Evolutionary conservation across 2,113 vertebrate genomes (phyloP), one percentile per base, ranked within the genome.

Genomic region (Calyptommatus sinebrachiatus): DNA sequence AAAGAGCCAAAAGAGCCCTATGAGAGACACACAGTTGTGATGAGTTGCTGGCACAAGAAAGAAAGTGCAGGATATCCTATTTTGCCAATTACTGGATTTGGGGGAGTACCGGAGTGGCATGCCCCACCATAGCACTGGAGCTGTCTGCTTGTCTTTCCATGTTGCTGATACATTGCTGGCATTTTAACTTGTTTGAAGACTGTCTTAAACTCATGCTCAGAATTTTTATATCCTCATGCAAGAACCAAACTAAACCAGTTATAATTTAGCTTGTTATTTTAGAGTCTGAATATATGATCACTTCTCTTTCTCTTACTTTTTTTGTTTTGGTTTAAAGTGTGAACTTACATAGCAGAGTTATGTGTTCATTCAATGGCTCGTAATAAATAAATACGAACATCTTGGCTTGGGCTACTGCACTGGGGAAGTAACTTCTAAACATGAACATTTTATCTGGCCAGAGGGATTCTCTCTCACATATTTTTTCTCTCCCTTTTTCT

Each of bases 351-450:
- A 84, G 86, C 45, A 74, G 71, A 69, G 63, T 61, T 65, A 87
- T 84, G 80, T 83, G 81, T 88, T 83, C 80, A 73, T 83, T 83
- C 48, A 72, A 76, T 73, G 83, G 79, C 76, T 84, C 85, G 78
- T 82, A 50, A 78, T 85, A 84, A 87, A 69, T 85, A 88, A 89
- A 88, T 87, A 91, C 82, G 83, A 88, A 86, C 84, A 87, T 87
- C 81, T 88, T 89, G 89, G 90, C 89, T 88, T 77, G 28, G 79
- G 73, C 76, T 88, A 68, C 85, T 92, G 71, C 89, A 84, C 80
- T 89, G 84, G 72, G 24, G 78, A 86, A 89, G 86, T 85, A 88
- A 91, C 84, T 92, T 93, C 88, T 88, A 91, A 91, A 89, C 89
- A 68, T 4, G 74, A 91, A 57, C 80, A 88, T 88, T 88, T 91